These are phyloP conservation scores for Epicampocera succincta DNA, from an alignment of 2,888 invertebrate genomes.

Conservation along the genomic window DNA sequence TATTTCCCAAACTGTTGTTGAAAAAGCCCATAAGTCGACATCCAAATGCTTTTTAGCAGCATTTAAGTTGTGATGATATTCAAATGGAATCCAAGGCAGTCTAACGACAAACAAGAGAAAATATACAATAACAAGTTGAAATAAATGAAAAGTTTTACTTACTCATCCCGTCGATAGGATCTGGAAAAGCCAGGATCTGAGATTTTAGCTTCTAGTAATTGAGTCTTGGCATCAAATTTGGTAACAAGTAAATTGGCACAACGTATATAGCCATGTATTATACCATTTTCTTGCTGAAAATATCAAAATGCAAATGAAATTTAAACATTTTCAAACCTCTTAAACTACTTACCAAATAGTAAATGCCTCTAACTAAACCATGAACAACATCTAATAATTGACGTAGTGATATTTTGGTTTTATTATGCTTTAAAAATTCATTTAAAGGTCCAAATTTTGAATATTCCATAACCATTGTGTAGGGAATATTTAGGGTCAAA, in stretches of 20 bases:
- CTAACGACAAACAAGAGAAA: slow-evolving; percentile 81
- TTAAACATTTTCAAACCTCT: no score
- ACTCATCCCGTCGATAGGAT: slow-evolving; percentile 86
- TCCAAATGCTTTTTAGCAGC: slow-evolving; percentile 85
- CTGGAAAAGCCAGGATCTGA: slow-evolving; percentile 90
- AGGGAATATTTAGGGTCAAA: slow-evolving; percentile 88
- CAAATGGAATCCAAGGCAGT: slow-evolving; percentile 94
- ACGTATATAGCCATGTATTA: slow-evolving; percentile 92
- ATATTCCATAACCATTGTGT: slow-evolving; percentile 91
- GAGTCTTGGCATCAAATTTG: slow-evolving; percentile 85
- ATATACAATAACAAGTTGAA: background rate
- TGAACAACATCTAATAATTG: slow-evolving; percentile 92
- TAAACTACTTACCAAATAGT: slow-evolving; percentile 87
- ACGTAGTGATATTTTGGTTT: slow-evolving; percentile 84
- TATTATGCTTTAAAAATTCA: slow-evolving; percentile 81
- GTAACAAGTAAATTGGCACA: slow-evolving; percentile 92
- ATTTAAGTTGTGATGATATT: slow-evolving; percentile 88
- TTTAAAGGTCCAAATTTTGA: slow-evolving; percentile 90
- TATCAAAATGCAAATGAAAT: background rate
- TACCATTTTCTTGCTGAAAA: slow-evolving; percentile 87
- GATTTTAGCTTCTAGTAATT: slow-evolving; percentile 89
- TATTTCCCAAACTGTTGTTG: slow-evolving; percentile 95
- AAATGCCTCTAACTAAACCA: slow-evolving; percentile 91
- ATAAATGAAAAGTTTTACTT: slow-evolving; percentile 73
- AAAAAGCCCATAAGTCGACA: slow-evolving; percentile 95